These are phyloP conservation scores for Nasonia vitripennis DNA, from an alignment of 1,140 invertebrate genomes.

Conservation along the genomic window DNA sequence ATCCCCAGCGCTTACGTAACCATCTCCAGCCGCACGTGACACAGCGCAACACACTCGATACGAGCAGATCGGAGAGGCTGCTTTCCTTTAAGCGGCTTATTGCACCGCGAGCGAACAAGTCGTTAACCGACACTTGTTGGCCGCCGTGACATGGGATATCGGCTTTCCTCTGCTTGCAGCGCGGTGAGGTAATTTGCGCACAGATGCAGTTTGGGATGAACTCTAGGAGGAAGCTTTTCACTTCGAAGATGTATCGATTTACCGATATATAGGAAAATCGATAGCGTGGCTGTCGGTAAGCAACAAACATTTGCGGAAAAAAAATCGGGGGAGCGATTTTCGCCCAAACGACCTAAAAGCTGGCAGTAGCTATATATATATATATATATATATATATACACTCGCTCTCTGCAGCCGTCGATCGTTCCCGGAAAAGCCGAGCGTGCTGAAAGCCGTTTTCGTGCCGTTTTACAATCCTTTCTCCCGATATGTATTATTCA, in stretches of 20 bases:
- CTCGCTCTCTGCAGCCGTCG: neutral
- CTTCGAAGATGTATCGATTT: no score
- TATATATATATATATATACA: no score
- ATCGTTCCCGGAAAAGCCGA: conserved; percentile 40
- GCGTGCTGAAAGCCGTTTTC: conserved; percentile 42
- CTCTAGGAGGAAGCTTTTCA: no score
- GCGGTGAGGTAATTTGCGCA: no score
- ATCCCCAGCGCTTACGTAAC: neutral
- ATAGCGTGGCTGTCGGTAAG: neutral
- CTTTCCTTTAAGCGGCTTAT: conserved; percentile 1
- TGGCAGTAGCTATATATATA: neutral
- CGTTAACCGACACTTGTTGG: neutral
- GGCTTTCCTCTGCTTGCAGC: no score
- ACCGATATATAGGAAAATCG: neutral
- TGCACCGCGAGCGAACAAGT: neutral
- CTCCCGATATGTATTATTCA: conserved; percentile 45
- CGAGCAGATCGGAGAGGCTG: neutral
- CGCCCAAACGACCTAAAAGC: conserved; percentile 22
- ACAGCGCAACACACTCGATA: neutral
- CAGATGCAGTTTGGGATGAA: no score
- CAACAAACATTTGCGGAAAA: conserved; percentile 5
- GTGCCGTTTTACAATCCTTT: conserved; percentile 40
- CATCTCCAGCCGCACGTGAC: neutral
- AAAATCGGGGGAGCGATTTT: conserved; percentile 26
- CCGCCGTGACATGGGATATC: no score